phyloP scores from a whole-genome alignment of 2,113 vertebrate species.

The Pogona vitticeps region DNA sequence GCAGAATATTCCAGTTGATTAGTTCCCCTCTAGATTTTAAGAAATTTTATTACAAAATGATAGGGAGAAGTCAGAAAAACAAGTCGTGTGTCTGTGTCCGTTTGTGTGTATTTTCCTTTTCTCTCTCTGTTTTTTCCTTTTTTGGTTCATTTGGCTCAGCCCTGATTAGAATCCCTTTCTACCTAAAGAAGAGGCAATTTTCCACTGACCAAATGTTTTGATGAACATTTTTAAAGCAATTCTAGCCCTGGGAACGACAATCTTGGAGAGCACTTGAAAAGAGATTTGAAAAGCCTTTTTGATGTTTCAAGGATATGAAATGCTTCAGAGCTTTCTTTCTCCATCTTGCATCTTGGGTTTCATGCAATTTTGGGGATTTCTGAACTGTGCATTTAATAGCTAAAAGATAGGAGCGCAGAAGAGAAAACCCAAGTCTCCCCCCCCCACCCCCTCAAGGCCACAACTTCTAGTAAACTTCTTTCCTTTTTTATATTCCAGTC shows the following conservation, averaged over 20 bases:
- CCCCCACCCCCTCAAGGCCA: background rate
- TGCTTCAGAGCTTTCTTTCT: slow-evolving; percentile 23
- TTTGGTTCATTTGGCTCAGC: background rate
- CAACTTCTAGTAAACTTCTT: slow-evolving; percentile 16
- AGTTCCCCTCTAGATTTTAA: background rate
- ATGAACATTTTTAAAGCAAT: slow-evolving; percentile 35
- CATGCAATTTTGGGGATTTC: slow-evolving; percentile 24
- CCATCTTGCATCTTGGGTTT: slow-evolving; percentile 47
- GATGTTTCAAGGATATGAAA: slow-evolving; percentile 40
- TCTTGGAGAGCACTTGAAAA: slow-evolving; percentile 25
- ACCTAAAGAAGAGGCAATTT: slow-evolving; percentile 27
- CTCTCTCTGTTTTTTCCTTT: background rate
- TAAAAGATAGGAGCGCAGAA: slow-evolving; percentile 22
- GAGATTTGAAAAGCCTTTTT: slow-evolving; percentile 24
- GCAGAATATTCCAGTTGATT: background rate
- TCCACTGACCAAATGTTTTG: slow-evolving; percentile 16
- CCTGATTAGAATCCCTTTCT: slow-evolving; percentile 17
- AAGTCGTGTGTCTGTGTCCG: background rate
- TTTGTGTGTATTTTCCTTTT: too few relatives aligned
- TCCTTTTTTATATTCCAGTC: slow-evolving; percentile 43
- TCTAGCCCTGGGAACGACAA: slow-evolving; percentile 18
- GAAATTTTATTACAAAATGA: background rate
- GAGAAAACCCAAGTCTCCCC: background rate
- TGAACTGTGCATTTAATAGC: background rate
- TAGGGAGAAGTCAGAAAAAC: background rate